Base-by-base conservation (phyloP, 2,113 vertebrate genomes). In the Baryphthengus martii region DNA sequence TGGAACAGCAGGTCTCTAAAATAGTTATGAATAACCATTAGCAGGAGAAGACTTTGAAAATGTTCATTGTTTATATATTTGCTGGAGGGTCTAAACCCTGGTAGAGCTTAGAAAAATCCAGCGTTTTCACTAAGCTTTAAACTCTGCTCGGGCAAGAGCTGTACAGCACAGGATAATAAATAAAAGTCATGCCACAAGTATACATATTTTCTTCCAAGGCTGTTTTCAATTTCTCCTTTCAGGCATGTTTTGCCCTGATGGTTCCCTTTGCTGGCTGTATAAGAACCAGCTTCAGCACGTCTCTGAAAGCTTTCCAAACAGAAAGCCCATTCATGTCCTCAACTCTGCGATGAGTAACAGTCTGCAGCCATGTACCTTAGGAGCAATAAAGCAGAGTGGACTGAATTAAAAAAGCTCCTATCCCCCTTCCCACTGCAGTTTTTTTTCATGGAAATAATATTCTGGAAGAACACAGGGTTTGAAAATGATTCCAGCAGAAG, bases 161-260 rank as follows among this genome's bases (percentile, higher is more conserved):
- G 71, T 53, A 26, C 79, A 92, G 74, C 75, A 72, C 45, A 55
- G 79, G 65, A 96, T 92, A 97, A 97, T 96, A 97, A 94, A 97
- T 97, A 95, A 82, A 94, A 73, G 84, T 85, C 90, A 94, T 92
- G 89, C 94, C 95, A 93, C 74, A 72, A 88, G 92, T 93, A 91
- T 81, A 91, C 84, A 96, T 84, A 66, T 95, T 92, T 92, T 79
- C 75, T 80, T 95, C 80, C 77, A 62, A 93, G 85, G 73, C 96
- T 96, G 95, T 92, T 96, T 97, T 89, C 92, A 93, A 88, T 97
- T 95, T 96, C 86, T 94, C 35, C 84, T 92, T 58, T 84, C 94
- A 94, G 88, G 79, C 78, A 45, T 85, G 53, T 88, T 94, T 95
- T 93, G 72, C 73, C 76, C 78, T 85, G 63, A 87, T 93, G 92